Base-by-base conservation (phyloP, 2,888 invertebrate genomes). In the Folsomia manolachei region DNA sequence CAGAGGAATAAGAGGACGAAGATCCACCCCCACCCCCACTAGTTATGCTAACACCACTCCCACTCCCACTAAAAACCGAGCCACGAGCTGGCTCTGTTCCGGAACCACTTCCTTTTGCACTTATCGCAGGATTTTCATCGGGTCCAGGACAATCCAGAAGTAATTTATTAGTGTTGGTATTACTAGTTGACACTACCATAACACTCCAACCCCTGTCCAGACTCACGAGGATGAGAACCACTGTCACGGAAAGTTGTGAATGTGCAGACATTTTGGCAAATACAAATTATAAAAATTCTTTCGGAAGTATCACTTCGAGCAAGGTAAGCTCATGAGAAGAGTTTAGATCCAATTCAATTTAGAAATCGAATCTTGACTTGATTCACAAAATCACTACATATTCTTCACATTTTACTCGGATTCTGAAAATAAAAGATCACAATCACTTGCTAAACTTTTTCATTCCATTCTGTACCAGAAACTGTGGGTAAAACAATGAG, bases 61-160 rank as follows among this genome's bases (percentile, higher is more conserved):
- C 18, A 1, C 71, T 56, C 11, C 68, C 53, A 64, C 68, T 68
- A 19, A 68, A 70, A 11, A 71, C 60, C 52, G 61, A 70, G 64
- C 68, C 51, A 18, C 64, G 18, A 1, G 69, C 26, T 24, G 70
- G 63, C 21, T 73, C 70, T 53, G 69, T 69, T 19, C 70, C 73
- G 23, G 67, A 19, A 1, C 62, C n/a, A 63, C 53, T 72, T 23
- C 71, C 69, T 24, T 75, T 75, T 9, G 69, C 72, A 19, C 64
- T 72, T n/a, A 75, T 75, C 65, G 72, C 71, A 51, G 75, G 75
- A 27, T 64, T 51, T 2, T 68, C 72, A 61, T 69, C 64, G 1
- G 14, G 61, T 7, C 61, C 26, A 0, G 75, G 75, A 65, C 75
- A 75, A 2, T 75, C 75, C 56, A 71, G 52, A n/a, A 56, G 11